These are phyloP conservation scores for Heliornis fulica DNA, from an alignment of 2,113 vertebrate genomes.

Conservation along the genomic window DNA sequence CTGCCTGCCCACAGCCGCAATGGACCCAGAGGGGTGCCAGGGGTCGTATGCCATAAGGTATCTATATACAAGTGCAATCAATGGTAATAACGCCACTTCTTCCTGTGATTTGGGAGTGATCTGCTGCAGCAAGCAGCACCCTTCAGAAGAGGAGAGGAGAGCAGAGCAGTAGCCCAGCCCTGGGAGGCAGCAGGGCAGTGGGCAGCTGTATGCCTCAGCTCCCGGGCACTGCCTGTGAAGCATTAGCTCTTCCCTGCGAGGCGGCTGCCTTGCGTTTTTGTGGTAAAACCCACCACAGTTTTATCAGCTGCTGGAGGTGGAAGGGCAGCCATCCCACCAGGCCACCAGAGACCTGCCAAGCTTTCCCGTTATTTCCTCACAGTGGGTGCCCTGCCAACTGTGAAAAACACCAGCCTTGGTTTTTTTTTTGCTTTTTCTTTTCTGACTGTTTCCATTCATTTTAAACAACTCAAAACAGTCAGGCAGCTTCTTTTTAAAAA, in stretches of 20 bases:
- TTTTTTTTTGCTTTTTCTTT: background rate
- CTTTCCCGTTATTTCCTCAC: background rate
- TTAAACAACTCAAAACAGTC: background rate
- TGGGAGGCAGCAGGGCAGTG: background rate
- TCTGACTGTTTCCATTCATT: background rate
- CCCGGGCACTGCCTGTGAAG: accelerated
- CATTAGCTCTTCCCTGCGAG: background rate
- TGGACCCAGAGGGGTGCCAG: accelerated
- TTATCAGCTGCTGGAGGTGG: background rate
- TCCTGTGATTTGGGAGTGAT: background rate
- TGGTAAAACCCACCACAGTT: too few relatives aligned
- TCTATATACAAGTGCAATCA: background rate
- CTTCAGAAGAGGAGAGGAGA: background rate
- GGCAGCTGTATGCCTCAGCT: background rate
- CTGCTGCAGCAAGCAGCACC: background rate
- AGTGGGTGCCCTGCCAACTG: accelerated
- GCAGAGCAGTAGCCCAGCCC: background rate
- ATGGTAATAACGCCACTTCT: background rate
- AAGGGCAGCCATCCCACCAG: background rate
- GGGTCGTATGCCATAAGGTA: accelerated
- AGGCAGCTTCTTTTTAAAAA: background rate
- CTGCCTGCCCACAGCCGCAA: accelerated
- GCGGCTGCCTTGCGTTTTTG: background rate
- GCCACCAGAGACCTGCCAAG: background rate
- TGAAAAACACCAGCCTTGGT: background rate